Conservation (phyloP, 2,113 vertebrate genomes). For the Nycticorax nycticorax region DNA sequence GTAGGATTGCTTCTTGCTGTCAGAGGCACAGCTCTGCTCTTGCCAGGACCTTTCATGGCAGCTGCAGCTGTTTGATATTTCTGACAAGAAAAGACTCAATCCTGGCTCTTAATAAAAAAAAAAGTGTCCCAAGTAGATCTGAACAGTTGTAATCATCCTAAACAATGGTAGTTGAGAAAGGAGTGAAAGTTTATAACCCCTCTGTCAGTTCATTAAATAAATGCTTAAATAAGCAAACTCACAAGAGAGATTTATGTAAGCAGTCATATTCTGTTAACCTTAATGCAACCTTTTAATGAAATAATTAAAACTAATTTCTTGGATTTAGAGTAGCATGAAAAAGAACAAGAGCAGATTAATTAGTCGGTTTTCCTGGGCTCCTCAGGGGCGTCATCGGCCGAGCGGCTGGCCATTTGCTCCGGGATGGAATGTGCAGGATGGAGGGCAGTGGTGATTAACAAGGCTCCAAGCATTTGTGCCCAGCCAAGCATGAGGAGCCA, state of each 20-base stretch:
- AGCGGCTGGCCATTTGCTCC: slow-evolving; percentile 39
- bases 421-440: slow-evolving; percentile 51
- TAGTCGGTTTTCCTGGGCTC: slow-evolving; percentile 50
- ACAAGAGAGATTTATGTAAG: slow-evolving; percentile 35
- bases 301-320: slow-evolving; percentile 66
- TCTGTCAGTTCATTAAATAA: slow-evolving; percentile 50
- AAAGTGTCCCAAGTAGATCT: not conserved
- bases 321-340: slow-evolving; percentile 57
- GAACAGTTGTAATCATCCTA: not conserved
- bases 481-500: slow-evolving; percentile 66
- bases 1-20: not conserved
- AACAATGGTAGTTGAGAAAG: not conserved
- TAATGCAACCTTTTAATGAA: slow-evolving; percentile 69
- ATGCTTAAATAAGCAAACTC: slow-evolving; percentile 57
- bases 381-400: not conserved
- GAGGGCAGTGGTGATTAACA: slow-evolving; percentile 47
- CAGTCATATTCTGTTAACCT: slow-evolving; percentile 63
- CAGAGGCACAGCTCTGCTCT: not conserved
- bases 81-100: not conserved
- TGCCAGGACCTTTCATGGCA: not conserved
- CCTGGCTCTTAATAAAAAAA: not conserved
- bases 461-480: slow-evolving; percentile 58
- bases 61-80: not conserved
- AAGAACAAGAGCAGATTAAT: slow-evolving; percentile 68
- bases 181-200: slow-evolving; percentile 33